Evolutionary conservation across 2,113 vertebrate genomes (phyloP).

Genomic region (Arizona elegans): DNA sequence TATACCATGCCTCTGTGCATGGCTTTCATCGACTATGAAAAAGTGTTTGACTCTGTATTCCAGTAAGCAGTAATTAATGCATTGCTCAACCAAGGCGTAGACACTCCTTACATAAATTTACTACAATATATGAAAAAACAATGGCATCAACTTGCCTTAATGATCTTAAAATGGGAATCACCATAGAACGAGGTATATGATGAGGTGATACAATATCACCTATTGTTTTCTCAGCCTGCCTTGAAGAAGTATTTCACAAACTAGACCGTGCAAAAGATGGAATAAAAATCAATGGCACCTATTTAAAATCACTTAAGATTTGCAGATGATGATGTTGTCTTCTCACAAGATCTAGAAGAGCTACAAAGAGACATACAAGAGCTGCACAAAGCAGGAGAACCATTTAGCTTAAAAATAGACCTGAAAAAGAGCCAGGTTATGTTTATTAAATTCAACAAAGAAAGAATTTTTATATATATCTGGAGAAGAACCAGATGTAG

Average conservation of each 20-base stretch:
- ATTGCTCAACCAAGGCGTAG: neutral
- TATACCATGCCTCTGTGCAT: neutral
- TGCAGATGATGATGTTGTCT: neutral
- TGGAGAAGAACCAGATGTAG: no score
- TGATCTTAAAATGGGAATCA: neutral
- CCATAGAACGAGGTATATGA: neutral
- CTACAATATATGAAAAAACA: neutral
- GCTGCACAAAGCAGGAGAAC: neutral
- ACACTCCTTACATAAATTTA: neutral
- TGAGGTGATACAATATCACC: neutral
- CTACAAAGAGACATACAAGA: neutral
- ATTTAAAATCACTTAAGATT: neutral
- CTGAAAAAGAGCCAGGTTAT: neutral
- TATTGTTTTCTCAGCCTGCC: neutral
- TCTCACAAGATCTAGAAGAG: neutral
- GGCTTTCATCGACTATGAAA: neutral
- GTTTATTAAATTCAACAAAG: neutral
- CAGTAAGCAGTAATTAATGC: neutral
- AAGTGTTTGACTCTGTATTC: neutral
- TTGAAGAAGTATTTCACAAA: neutral
- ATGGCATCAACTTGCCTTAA: neutral
- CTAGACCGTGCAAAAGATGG: neutral
- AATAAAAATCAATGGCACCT: neutral
- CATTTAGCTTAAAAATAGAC: neutral
- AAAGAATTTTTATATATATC: no score